Conservation (phyloP, 2,888 invertebrate genomes). For the Dryobotodes eremita region DNA sequence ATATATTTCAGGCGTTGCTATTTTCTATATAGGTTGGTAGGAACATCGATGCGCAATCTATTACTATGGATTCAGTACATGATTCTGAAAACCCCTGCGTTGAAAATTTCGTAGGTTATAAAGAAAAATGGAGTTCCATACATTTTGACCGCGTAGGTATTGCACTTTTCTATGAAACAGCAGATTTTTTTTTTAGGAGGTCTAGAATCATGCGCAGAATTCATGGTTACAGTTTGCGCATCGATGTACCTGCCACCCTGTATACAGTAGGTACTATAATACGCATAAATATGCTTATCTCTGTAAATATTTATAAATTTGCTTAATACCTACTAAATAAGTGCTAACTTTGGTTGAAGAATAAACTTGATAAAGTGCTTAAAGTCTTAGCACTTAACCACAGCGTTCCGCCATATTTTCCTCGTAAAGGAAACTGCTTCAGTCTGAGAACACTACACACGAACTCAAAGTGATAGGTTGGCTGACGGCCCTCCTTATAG, state of each 20-base stretch:
- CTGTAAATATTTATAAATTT: conserved; percentile 16
- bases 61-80: too few species aligned
- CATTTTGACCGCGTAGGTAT: neutral
- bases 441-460: conserved; percentile 10
- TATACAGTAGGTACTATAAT: too few species aligned
- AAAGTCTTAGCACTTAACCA: conserved; percentile 21
- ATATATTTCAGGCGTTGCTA: conserved; percentile 11
- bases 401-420: conserved; percentile 2
- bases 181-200: too few species aligned
- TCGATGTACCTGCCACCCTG: too few species aligned
- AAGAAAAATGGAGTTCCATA: too few species aligned
- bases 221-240: too few species aligned
- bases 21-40: neutral
- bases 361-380: neutral
- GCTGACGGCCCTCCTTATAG: neutral
- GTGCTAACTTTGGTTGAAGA: conserved; percentile 2
- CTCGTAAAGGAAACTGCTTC: conserved; percentile 8
- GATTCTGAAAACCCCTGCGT: neutral
- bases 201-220: too few species aligned
- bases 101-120: too few species aligned
- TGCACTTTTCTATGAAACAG: neutral
- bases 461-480: neutral
- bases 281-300: neutral
- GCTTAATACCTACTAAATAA: neutral
- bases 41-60: neutral